Conservation (phyloP, 2,888 invertebrate species). For the Volucella bombylans region DNA sequence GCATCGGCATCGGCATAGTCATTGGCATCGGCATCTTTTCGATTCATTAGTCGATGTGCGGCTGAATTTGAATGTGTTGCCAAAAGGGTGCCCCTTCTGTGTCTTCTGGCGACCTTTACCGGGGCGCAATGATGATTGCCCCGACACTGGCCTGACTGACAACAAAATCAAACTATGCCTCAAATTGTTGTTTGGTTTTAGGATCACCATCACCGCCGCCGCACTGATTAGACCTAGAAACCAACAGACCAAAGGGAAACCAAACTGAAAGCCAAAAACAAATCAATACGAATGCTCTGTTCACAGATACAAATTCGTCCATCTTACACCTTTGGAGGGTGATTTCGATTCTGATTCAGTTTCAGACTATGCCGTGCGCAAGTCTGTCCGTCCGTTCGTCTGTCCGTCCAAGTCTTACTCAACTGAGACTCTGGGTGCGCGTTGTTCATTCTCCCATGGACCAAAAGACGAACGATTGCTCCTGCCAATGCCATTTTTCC, state of each 20-base stretch:
- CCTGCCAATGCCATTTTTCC: conserved; percentile 60
- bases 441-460: conserved; percentile 63
- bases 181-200: conserved; percentile 29
- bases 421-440: neutral
- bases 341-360: conserved; percentile 4
- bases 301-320: conserved; percentile 71
- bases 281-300: conserved; percentile 57
- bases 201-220: neutral
- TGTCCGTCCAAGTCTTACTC: no score
- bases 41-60: conserved; percentile 68
- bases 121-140: conserved; percentile 62
- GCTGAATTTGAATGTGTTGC: conserved; percentile 71
- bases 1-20: no score
- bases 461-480: conserved; percentile 37
- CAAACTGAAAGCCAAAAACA: conserved; percentile 43
- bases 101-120: conserved; percentile 59
- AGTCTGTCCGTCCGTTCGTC: no score
- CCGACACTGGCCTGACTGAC: conserved; percentile 59
- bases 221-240: conserved; percentile 53
- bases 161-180: conserved; percentile 59
- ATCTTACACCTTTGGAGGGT: conserved; percentile 70
- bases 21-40: conserved; percentile 49
- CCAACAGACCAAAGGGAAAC: neutral
- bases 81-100: conserved; percentile 50
- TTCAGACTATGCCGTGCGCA: conserved; percentile 9